Evolutionary conservation across 2,113 vertebrate species (phyloP).

Genomic region (Penelope pileata): DNA sequence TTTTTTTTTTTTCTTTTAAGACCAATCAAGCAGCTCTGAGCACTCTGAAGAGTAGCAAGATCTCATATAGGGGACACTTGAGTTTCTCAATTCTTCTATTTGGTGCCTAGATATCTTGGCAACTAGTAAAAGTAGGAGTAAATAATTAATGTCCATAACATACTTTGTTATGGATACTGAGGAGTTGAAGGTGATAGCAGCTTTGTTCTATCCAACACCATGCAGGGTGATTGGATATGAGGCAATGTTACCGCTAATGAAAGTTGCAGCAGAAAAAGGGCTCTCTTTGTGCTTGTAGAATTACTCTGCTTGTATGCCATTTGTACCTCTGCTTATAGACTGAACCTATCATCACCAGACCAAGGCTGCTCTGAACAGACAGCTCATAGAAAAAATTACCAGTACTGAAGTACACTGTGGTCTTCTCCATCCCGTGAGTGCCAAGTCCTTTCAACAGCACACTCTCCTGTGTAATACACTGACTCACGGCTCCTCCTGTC

Average conservation of each 20-base stretch:
- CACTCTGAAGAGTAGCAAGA: conserved; percentile 1
- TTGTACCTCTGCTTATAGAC: neutral
- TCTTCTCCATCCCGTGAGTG: neutral
- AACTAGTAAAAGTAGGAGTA: neutral
- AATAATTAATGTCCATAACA: neutral
- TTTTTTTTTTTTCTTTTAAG: neutral
- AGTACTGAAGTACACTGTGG: neutral
- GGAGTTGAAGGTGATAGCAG: neutral
- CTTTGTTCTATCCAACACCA: neutral
- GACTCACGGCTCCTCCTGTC: conserved; percentile 1
- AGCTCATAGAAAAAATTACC: neutral
- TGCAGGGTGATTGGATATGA: neutral
- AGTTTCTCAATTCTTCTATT: conserved; percentile 4
- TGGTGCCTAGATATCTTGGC: conserved; percentile 33
- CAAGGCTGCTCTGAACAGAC: neutral
- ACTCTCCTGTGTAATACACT: neutral
- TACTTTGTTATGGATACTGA: conserved; percentile 1
- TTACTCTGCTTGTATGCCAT: neutral
- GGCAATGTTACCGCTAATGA: neutral
- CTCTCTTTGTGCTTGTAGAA: neutral
- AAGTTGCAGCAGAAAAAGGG: conserved; percentile 15
- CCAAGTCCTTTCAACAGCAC: neutral
- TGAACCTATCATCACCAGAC: neutral
- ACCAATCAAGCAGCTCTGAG: conserved; percentile 18
- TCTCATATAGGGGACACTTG: neutral